A percentile compares a stretch with the other conserved stretches of the same genome.
Conservation (phyloP, 2,797 vertebrate species). For the Neosalanx taihuensis region DNA sequence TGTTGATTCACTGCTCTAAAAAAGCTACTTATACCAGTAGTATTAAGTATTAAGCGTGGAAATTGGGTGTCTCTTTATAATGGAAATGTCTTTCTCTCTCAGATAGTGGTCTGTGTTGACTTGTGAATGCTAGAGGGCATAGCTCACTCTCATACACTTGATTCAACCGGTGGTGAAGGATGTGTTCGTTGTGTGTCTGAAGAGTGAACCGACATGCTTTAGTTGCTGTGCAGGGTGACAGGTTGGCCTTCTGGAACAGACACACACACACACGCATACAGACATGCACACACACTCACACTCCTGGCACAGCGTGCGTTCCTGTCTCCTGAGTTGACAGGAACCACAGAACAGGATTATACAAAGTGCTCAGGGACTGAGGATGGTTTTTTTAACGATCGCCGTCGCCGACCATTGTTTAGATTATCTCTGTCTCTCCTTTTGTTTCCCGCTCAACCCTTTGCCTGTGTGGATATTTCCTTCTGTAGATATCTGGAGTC, state of each 20-base stretch:
- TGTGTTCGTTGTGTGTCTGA: conserved; percentile 5
- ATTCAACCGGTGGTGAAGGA: not conserved
- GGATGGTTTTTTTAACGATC: not conserved
- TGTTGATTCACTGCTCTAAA: not conserved
- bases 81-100: not conserved
- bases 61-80: not conserved
- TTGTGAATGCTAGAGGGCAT: conserved; percentile 18
- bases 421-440: not conserved
- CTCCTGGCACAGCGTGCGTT: not conserved
- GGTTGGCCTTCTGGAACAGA: conserved; percentile 14
- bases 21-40: not conserved
- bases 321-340: not conserved
- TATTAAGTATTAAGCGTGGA: not conserved
- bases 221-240: conserved; percentile 30
- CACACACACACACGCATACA: not conserved
- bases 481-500: conserved; percentile 83
- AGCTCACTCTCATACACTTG: conserved; percentile 12
- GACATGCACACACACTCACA: conserved; percentile 4
- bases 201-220: conserved; percentile 1
- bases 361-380: not conserved
- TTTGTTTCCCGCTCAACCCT: conserved; percentile 4
- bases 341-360: not conserved
- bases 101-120: conserved; percentile 21
- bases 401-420: not conserved
- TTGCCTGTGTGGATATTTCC: not conserved